A percentile compares a stretch with the other conserved stretches of the same genome.
Conservation (phyloP, 2,888 invertebrate genomes). For the Monochamus alternatus region DNA sequence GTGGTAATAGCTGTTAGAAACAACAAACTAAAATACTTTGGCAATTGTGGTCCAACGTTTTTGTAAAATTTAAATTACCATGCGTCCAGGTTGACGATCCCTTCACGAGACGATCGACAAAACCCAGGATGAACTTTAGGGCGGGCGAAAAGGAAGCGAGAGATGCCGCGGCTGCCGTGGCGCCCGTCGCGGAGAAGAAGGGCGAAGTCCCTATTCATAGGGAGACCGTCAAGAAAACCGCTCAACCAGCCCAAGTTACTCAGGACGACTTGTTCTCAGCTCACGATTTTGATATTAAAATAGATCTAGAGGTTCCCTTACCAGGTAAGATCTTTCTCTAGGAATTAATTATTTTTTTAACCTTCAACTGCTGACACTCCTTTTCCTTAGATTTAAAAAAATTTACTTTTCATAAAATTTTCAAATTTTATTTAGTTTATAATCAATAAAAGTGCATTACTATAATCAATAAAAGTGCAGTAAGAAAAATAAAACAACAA, state of each 20-base stretch:
- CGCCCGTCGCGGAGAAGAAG: constrained; percentile 51
- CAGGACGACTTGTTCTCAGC: constrained; percentile 74
- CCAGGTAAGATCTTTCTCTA: constrained; percentile 74
- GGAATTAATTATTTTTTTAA: no score
- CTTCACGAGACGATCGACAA: constrained; percentile 91
- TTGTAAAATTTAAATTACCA: no score
- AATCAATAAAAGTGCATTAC: no score
- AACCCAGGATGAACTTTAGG: constrained; percentile 90
- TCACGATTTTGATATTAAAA: constrained; percentile 97
- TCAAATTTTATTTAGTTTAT: no score
- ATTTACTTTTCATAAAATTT: no score
- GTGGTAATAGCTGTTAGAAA: no score
- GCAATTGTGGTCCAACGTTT: no score
- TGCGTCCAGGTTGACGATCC: constrained; percentile 83
- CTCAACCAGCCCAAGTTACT: constrained; percentile 67
- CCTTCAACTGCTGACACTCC: no score
- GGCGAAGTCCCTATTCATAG: constrained; percentile 49
- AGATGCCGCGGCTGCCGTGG: constrained; percentile 65
- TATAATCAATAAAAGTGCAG: no score
- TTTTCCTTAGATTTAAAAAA: no score
- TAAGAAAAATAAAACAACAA: no score
- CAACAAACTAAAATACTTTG: no score
- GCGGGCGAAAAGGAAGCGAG: constrained; percentile 68
- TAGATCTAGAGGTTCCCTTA: constrained; percentile 89
- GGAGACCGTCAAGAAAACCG: constrained; percentile 63